phyloP scores from a whole-genome alignment of 2,888 invertebrate genomes.

The Prionchulus punctatus region DNA sequence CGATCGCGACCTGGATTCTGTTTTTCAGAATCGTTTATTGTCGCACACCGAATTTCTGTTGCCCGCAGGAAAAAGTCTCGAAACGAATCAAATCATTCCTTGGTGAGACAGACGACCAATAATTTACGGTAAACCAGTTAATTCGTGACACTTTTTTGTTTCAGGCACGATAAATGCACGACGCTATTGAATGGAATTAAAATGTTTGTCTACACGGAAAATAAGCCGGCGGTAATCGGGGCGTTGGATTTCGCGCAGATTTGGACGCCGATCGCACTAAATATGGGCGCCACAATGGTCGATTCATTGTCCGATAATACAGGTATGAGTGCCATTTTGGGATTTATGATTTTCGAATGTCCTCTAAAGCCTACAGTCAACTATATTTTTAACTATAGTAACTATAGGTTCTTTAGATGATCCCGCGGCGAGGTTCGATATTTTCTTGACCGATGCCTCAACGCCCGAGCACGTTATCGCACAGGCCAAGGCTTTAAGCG shows the following conservation, averaged over 20 bases:
- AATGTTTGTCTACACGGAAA: conserved; percentile 18
- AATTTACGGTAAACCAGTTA: neutral
- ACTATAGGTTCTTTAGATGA: neutral
- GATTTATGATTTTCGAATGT: too few relatives aligned
- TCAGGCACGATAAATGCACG: conserved; percentile 16
- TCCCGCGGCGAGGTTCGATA: conserved; percentile 16
- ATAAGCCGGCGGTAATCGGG: conserved; percentile 10
- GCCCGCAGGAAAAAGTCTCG: conserved; percentile 5
- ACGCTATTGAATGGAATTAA: conserved; percentile 18
- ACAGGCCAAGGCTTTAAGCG: conserved; percentile 19
- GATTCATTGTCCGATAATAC: neutral
- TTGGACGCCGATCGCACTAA: conserved; percentile 24
- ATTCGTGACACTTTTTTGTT: neutral
- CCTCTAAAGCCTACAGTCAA: neutral
- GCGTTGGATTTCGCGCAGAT: conserved; percentile 21
- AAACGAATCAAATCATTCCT: conserved; percentile 2
- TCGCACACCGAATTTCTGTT: conserved; percentile 1
- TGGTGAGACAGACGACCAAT: conserved; percentile 12
- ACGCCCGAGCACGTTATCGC: conserved; percentile 24
- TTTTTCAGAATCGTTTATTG: conserved; percentile 1
- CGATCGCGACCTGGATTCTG: too few relatives aligned
- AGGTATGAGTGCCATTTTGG: neutral
- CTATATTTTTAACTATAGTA: neutral
- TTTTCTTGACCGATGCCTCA: conserved; percentile 32
- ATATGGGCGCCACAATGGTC: conserved; percentile 22